Evolutionary conservation across 2,888 invertebrate genomes (phyloP), one percentile per base, ranked within the genome.

Genomic region (Eilema depressum): DNA sequence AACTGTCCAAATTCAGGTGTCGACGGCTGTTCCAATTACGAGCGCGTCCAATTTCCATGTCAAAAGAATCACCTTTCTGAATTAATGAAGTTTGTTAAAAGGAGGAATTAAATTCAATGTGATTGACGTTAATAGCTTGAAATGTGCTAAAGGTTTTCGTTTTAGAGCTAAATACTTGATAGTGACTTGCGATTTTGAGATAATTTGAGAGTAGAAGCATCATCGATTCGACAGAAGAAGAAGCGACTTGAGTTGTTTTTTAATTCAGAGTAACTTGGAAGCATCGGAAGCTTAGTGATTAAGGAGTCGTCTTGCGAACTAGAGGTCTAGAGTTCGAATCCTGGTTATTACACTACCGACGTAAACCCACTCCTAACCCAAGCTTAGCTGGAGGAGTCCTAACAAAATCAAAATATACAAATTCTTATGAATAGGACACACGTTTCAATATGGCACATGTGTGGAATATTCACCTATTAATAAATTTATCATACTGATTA

Each of bases 21-120:
- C 77, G 78, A 67, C 78, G 73, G 74, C 74, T 71, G 37, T 80
- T 73, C 77, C 88, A 89, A 88, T 90, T 87, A 88, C 71, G 79
- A 70, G 73, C 75, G 77, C 77, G 67, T 74, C 76, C 79, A 88
- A 89, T 89, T 87, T 85, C 83, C 85, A 86, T 88, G 82, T 84
- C 83, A 86, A 87, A 89, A 87, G 88, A 87, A 85, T 83, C 77
- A 79, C 74, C 79, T 79, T 82, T 83, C 77, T 53, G 75, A 81
- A 81, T 84, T 73, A 78, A 85, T 80, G 72, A 79, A 83, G 75
- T 77, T 80, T 71, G 64, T 66, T 75, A 69, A 79, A 73, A 68
- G 74, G 69, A 66, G 76, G 73, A 79, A 76, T 78, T 73, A 66
- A 63, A 65, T 69, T 63, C 53, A n/a, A 23, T 67, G 53, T 68